Base-by-base conservation (phyloP, 2,888 invertebrate species). In the Lepidonotus clava region DNA sequence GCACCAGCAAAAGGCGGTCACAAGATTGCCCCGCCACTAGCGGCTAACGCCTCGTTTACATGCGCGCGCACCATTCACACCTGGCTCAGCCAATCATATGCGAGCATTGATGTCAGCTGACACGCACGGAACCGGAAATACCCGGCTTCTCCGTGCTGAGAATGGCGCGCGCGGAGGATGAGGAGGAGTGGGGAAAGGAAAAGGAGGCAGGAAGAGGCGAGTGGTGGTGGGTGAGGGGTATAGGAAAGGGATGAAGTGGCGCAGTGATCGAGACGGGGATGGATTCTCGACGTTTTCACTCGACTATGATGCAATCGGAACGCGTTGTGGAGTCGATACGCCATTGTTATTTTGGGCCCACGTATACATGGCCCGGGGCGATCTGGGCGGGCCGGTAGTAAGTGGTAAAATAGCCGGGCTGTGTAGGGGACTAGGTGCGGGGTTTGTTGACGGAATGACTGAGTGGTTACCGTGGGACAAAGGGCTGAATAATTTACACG, bases 61-160 rank as follows among this genome's bases (percentile, higher is more conserved):
- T 71, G 71, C 71, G 38, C 71, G 71, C 71, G 71, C 71, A n/a
- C 71, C 71, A 71, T 71, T 71, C 71, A 34, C 71, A 71, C 71
- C 71, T 38, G 38, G 6, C 14, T 36, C 71, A 34, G 38, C 71
- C 71, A 71, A 71, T 71, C 71, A 71, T 71, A 71, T 71, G 71
- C 71, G 14, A 34, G 71, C 71, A 36, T 38, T 71, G 71, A 71
- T 71, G 71, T 71, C 71, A 71, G 71, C 71, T 71, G 71, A 71
- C 71, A 71, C 21, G 71, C 71, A 24, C 38, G 36, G 5, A 34
- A 71, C 8, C 71, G 71, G 71, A 71, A 71, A n/a, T 38, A 6
- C 21, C 18, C 36, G 6, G 71, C 38, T n/a, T 32, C 61, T 61
- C 28, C 28, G 28, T 24, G 61, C 28, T 11, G 61, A n/a, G 61